Conservation (phyloP, 2,113 vertebrate species). For the Paracanthobrama guichenoti region DNA sequence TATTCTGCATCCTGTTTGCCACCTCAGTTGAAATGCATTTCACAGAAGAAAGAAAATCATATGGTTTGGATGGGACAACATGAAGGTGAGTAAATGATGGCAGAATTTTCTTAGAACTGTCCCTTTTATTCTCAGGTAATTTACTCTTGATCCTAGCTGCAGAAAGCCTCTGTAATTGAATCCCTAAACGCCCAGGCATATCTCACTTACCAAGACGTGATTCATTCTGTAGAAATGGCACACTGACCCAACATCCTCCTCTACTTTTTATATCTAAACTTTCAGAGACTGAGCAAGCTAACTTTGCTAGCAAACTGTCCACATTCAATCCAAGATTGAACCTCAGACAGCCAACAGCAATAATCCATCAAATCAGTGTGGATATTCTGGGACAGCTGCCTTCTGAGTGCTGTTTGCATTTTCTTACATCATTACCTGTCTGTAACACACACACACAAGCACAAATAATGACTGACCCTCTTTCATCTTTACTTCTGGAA, state of each 20-base stretch:
- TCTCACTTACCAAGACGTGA: conserved; percentile 25
- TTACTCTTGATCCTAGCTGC: conserved; percentile 24
- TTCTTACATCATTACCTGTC: conserved; percentile 50
- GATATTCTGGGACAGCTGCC: conserved; percentile 41
- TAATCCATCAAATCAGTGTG: conserved; percentile 53
- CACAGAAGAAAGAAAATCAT: background rate
- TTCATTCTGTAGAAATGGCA: background rate
- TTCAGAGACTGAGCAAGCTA: conserved; percentile 20
- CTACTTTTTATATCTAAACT: background rate
- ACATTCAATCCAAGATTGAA: conserved; percentile 31
- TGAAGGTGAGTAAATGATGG: background rate
- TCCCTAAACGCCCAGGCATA: conserved; percentile 21
- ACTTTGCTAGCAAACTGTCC: conserved; percentile 10
- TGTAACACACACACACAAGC: conserved; percentile 6
- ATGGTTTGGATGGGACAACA: background rate
- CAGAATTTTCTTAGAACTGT: background rate
- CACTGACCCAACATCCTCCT: background rate
- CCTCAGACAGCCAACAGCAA: conserved; percentile 39
- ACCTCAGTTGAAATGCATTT: background rate
- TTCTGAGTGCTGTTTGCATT: conserved; percentile 41
- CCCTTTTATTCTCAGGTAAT: background rate
- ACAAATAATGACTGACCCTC: background rate
- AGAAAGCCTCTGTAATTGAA: conserved; percentile 46
- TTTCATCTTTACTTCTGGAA: conserved; percentile 46
- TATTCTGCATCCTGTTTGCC: background rate